Percentiles rank a stretch among this genome's conserved stretches.
Evolutionary conservation across 2,888 invertebrate genomes (phyloP).

Genomic region (Acleris holmiana): DNA sequence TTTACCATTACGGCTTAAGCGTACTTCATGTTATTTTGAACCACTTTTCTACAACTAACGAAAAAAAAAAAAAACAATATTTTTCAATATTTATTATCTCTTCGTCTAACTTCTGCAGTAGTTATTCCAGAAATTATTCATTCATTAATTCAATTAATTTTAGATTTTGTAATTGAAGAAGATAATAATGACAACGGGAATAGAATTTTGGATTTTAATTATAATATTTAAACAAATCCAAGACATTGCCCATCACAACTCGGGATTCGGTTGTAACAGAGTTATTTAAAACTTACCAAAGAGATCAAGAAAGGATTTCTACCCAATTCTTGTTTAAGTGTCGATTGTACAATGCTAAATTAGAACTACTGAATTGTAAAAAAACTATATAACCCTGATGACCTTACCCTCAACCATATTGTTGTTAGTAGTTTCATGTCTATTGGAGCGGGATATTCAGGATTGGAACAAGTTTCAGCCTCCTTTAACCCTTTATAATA

Average conservation of each 20-base stretch:
- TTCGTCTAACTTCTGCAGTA: too few relatives aligned
- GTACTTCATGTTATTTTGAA: too few relatives aligned
- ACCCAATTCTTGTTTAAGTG: background rate
- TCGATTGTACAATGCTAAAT: background rate
- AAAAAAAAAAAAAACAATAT: too few relatives aligned
- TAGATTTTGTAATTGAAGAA: too few relatives aligned
- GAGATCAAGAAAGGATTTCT: slow-evolving; percentile 1
- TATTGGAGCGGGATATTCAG: slow-evolving; percentile 3
- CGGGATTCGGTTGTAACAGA: background rate
- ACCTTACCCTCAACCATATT: background rate
- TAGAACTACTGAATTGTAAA: background rate
- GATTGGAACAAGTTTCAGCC: slow-evolving; percentile 26
- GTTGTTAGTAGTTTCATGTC: slow-evolving; percentile 6
- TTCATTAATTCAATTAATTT: too few relatives aligned
- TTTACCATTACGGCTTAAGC: too few relatives aligned
- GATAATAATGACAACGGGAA: too few relatives aligned
- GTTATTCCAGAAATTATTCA: too few relatives aligned
- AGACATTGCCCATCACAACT: background rate
- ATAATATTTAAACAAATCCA: background rate
- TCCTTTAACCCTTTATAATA: too few relatives aligned
- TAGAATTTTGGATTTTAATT: background rate
- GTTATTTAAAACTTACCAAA: background rate
- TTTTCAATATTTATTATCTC: too few relatives aligned
- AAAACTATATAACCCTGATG: background rate
- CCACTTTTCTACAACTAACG: too few relatives aligned